phyloP scores from a whole-genome alignment of 2,797 vertebrate species.

The Lophotriccus pileatus region DNA sequence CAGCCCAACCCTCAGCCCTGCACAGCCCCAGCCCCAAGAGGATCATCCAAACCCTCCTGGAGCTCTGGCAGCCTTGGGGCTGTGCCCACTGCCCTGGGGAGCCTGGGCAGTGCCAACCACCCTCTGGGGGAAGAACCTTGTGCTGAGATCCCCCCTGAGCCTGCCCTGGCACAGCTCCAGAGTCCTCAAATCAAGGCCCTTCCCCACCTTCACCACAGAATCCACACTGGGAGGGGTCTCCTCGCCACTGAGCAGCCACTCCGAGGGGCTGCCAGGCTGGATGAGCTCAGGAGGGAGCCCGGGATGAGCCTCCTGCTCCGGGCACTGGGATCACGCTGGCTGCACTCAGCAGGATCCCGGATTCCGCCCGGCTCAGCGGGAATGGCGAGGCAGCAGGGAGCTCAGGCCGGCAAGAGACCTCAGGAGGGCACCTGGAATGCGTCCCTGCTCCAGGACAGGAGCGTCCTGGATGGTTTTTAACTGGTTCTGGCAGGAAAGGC shows the following conservation, averaged over 20 bases:
- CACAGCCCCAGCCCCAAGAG: not conserved
- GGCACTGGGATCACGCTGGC: rapidly evolving
- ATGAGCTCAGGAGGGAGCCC: not conserved
- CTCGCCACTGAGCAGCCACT: not conserved
- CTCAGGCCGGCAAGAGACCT: not conserved
- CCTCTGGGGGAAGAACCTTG: too few relatives aligned
- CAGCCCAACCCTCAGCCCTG: not conserved
- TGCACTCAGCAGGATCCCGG: not conserved
- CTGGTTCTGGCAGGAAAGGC: not conserved
- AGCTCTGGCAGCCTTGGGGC: not conserved
- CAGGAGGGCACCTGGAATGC: not conserved
- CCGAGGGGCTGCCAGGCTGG: rapidly evolving
- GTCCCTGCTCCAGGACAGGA: not conserved
- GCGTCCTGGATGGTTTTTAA: not conserved
- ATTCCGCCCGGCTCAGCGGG: not conserved
- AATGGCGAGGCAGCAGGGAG: not conserved
- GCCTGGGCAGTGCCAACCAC: too few relatives aligned
- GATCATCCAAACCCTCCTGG: not conserved
- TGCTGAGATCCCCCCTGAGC: too few relatives aligned
- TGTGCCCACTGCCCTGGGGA: too few relatives aligned
- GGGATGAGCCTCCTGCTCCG: not conserved
- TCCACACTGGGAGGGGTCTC: not conserved
- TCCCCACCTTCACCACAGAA: not conserved
- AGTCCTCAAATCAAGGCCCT: not conserved
- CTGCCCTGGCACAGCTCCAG: too few relatives aligned